A percentile compares a stretch with the other conserved stretches of the same genome.
phyloP scores from a whole-genome alignment of 2,113 vertebrate genomes.

The Hippocampus barbouri region DNA sequence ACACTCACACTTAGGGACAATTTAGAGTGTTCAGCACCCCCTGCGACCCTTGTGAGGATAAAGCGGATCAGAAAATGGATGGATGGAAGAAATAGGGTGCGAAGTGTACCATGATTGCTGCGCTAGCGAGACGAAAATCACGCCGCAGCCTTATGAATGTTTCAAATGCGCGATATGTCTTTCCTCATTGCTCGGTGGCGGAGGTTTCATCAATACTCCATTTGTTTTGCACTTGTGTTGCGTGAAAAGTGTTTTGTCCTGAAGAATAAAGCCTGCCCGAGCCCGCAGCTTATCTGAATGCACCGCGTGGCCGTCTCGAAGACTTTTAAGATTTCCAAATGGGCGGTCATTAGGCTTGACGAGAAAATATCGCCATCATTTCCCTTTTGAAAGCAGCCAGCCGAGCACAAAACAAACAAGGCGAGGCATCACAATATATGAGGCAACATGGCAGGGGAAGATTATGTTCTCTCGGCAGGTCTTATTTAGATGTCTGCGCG shows the following conservation, averaged over 20 bases:
- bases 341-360: slow-evolving; percentile 57
- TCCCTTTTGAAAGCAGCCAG: slow-evolving; percentile 50
- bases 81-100: neutral
- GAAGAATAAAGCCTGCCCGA: slow-evolving; percentile 17
- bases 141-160: neutral
- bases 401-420: slow-evolving; percentile 58
- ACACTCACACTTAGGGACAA: too few species aligned
- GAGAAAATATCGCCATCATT: slow-evolving; percentile 60
- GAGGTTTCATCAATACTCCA: neutral
- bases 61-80: too few species aligned
- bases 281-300: slow-evolving; percentile 38
- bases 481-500: slow-evolving; percentile 54
- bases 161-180: slow-evolving; percentile 1
- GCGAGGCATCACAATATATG: slow-evolving; percentile 33
- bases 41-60: too few species aligned
- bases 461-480: slow-evolving; percentile 61
- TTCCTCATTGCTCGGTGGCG: neutral
- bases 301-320: slow-evolving; percentile 23
- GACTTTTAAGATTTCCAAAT: slow-evolving; percentile 54
- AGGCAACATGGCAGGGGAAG: slow-evolving; percentile 44
- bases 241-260: neutral
- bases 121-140: neutral
- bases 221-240: neutral
- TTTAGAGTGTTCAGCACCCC: too few species aligned
- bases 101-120: neutral